Base-by-base conservation (phyloP, 2,888 invertebrate genomes). In the Xanthorhoe spadicearia region DNA sequence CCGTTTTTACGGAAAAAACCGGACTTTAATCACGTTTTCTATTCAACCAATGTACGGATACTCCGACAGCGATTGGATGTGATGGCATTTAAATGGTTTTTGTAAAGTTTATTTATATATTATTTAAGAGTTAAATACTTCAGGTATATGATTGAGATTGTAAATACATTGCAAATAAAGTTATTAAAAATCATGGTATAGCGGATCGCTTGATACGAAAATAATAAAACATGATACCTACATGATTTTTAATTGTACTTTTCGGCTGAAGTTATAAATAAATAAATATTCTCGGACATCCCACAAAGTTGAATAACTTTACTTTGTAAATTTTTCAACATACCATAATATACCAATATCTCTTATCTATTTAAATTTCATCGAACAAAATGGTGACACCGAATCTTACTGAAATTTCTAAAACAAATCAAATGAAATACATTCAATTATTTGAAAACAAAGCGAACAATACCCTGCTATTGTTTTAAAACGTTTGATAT, bases 21-120 rank as follows among this genome's bases (percentile, higher is more conserved):
- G 75, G 77, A 85, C 84, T 84, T 80, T 82, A 83, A 88, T 92
- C 92, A 93, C 92, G 92, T 90, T 92, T 89, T 86, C 86, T 80
- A 87, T 89, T 90, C 81, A 87, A 80, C 75, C 71, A 77, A 78
- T 79, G 76, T 77, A 79, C 79, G 77, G 72, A 70, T 70, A 74
- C 75, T 80, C 78, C 76, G 71, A 67, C 77, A 75, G 67, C 76
- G 71, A 76, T 76, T 77, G 77, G 78, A 66, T 66, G 65, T 71
- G 67, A 73, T 72, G 74, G 73, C 73, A 76, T 75, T 66, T 68
- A 66, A 17, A 32, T 51, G 51, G 57, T 58, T 15, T n/a, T 66
- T 61, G 64, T 64, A 58, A 55, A 67, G 19, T 49, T 51, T 54
- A 58, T 59, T 59, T 62, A 43, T 43, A 13, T 59, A 53, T 54